Evolutionary conservation across 2,888 invertebrate genomes (phyloP), one percentile per base, ranked within the genome.

Genomic region (Zeuzera pyrina): DNA sequence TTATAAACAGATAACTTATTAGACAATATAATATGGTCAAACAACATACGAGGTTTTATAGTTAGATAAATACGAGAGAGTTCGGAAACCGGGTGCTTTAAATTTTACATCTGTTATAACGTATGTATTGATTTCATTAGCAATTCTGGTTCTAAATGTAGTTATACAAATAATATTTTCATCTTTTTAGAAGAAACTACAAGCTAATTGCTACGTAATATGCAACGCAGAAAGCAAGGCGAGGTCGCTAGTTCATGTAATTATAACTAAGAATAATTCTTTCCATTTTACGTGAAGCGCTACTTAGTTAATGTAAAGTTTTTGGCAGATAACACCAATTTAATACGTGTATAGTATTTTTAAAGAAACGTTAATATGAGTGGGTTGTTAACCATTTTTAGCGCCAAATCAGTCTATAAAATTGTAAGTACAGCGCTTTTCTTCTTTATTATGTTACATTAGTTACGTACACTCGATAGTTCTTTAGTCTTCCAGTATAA

Each of bases 61-160:
- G 61, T 71, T 70, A 79, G 63, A 69, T 72, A 71, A 78, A 70
- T 68, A 74, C 65, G 79, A 79, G 81, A 81, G 79, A 81, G 78
- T 79, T 72, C 62, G 74, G 66, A 76, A 79, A 78, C 79, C 78
- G 77, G 81, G 81, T 83, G 81, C 81, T 83, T 78, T 79, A 81
- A 78, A 81, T 70, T 81, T 70, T 77, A 81, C 72, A 81, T 72
- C 78, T 71, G 70, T 77, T 79, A 8, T 19, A 19, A 19, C 15
- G 64, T 74, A 76, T 58, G 64, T 68, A 68, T 68, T 76, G 57
- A 63, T 72, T 79, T 74, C 60, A 61, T 77, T 78, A 78, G 74
- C 71, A 47, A 63, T 65, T 67, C 34, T 33, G 63, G 63, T 68
- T 70, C 65, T 65, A 55, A 10, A 15, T n/a, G n/a, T 73, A 72